A percentile compares a stretch with the other conserved stretches of the same genome.
These are phyloP conservation scores for Molothrus aeneus DNA, from an alignment of 2,797 vertebrate genomes.

Conservation along the genomic window DNA sequence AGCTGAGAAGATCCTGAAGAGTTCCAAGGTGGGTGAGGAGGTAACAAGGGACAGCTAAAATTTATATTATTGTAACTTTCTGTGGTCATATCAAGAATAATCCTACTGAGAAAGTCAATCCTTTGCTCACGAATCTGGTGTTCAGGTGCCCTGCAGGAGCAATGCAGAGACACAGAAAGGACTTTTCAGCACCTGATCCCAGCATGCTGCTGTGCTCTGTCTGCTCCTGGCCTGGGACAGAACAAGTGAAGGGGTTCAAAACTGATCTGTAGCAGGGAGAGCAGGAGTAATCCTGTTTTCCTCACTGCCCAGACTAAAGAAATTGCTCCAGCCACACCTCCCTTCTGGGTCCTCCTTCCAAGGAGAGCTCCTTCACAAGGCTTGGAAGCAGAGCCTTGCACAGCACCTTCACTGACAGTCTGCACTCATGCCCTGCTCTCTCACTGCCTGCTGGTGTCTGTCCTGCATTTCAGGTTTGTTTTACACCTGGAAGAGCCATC, in stretches of 20 bases:
- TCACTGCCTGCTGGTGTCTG: not conserved
- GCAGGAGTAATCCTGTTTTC: not conserved
- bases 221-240: not conserved
- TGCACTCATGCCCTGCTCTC: not conserved
- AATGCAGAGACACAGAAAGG: not conserved
- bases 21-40: not conserved
- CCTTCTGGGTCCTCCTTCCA: not conserved
- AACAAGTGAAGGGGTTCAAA: not conserved
- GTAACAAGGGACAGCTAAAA: not conserved
- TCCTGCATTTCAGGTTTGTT: not conserved
- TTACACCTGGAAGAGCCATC: not conserved
- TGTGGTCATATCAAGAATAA: not conserved
- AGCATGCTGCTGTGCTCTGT: not conserved
- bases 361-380: not conserved
- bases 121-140: not conserved
- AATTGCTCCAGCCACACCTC: not conserved
- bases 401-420: not conserved
- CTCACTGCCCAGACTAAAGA: not conserved
- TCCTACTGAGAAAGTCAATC: not conserved
- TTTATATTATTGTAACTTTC: not conserved
- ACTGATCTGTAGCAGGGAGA: not conserved
- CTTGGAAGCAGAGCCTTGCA: not conserved
- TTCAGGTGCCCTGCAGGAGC: slow-evolving; percentile 34
- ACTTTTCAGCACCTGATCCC: not conserved
- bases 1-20: not conserved